phyloP scores from a whole-genome alignment of 2,113 vertebrate genomes.

The Oncorhynchus mykiss region DNA sequence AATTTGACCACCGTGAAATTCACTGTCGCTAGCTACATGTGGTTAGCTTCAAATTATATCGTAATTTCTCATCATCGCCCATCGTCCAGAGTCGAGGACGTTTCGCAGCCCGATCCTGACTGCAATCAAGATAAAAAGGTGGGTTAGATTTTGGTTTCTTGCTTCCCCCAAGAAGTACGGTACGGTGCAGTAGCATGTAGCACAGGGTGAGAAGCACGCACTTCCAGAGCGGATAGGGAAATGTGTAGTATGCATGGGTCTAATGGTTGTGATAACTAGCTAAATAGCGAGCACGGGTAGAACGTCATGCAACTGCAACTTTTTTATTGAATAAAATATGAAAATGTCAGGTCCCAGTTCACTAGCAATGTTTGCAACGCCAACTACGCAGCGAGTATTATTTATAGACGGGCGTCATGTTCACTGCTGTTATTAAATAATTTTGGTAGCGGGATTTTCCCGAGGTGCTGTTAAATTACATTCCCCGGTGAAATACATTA shows the following conservation, averaged over 20 bases:
- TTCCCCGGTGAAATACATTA: neutral
- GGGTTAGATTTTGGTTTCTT: conserved; percentile 27
- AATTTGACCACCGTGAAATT: conserved; percentile 43
- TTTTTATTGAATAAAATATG: neutral
- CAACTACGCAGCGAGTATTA: neutral
- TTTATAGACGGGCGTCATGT: neutral
- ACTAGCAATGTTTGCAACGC: neutral
- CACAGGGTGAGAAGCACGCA: conserved; percentile 48
- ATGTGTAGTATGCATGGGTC: conserved; percentile 47
- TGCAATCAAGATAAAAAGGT: conserved; percentile 67
- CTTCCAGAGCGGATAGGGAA: conserved; percentile 57
- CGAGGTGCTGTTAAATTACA: neutral
- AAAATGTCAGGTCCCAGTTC: neutral
- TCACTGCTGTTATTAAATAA: neutral
- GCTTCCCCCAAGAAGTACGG: conserved; percentile 34
- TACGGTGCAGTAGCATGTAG: conserved; percentile 21
- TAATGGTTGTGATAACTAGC: neutral
- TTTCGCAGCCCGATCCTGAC: conserved; percentile 56
- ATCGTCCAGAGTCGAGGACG: conserved; percentile 66
- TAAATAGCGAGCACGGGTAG: neutral
- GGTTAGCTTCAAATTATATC: conserved; percentile 65
- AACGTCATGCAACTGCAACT: conserved; percentile 18
- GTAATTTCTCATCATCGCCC: conserved; percentile 56
- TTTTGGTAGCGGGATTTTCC: neutral
- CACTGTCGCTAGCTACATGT: conserved; percentile 63